phyloP scores from a whole-genome alignment of 1,140 invertebrate genomes.

The Caenorhabditis brenneri region DNA sequence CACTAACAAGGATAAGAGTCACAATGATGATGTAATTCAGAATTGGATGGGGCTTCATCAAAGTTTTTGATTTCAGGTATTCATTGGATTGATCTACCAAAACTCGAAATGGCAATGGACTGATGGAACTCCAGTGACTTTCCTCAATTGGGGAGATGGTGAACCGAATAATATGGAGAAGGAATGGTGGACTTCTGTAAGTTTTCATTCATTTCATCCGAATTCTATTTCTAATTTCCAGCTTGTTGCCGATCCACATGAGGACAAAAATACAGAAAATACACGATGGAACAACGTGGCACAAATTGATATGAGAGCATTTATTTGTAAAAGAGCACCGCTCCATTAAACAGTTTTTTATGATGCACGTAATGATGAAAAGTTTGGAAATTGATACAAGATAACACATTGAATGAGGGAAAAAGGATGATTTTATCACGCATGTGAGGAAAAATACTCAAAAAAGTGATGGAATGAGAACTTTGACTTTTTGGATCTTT shows the following conservation, averaged over 20 bases:
- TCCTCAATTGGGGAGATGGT: conserved; percentile 17
- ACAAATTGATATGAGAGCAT: conserved; percentile 30
- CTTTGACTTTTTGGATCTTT: no score
- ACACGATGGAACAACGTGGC: conserved; percentile 33
- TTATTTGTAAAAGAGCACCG: conserved; percentile 20
- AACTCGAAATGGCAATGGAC: conserved; percentile 40
- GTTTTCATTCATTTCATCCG: not conserved
- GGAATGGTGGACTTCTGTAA: conserved; percentile 18
- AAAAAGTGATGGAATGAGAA: no score
- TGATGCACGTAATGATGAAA: not conserved
- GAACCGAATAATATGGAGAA: conserved; percentile 18
- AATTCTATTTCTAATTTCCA: not conserved
- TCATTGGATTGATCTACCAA: conserved; percentile 27
- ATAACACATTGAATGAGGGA: no score
- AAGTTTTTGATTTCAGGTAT: not conserved
- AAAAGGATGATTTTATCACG: no score
- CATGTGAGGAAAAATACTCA: no score
- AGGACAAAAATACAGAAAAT: conserved; percentile 34
- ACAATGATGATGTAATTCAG: not conserved
- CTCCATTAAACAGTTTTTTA: not conserved
- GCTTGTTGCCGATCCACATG: conserved; percentile 28
- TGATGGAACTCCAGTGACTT: conserved; percentile 1
- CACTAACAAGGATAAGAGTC: not conserved
- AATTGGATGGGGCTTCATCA: not conserved
- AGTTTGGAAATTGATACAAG: no score